A percentile compares a stretch with the other conserved stretches of the same genome.
phyloP scores from a whole-genome alignment of 2,113 vertebrate species.

The Psammodynastes pulverulentus region DNA sequence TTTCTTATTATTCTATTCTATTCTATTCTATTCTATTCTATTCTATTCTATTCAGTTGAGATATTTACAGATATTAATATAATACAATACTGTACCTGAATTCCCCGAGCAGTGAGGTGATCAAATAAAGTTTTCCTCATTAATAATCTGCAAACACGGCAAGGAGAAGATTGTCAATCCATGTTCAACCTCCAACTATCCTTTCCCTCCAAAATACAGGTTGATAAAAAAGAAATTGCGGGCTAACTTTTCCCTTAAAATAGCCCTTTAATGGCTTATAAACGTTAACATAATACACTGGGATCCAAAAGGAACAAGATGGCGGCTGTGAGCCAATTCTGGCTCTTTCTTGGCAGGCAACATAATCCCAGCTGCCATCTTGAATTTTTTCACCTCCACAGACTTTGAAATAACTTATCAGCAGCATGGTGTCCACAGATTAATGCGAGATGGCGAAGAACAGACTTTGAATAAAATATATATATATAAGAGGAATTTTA shows the following conservation, averaged over 20 bases:
- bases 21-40: too few species aligned
- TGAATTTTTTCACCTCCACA: neutral
- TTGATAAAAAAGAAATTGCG: neutral
- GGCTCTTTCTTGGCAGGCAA: neutral
- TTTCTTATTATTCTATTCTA: too few species aligned
- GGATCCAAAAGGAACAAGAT: neutral
- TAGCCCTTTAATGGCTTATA: neutral
- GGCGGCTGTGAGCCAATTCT: neutral
- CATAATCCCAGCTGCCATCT: neutral
- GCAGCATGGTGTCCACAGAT: neutral
- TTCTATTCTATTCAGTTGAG: too few species aligned
- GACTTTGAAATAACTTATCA: neutral
- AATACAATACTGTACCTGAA: slow-evolving; percentile 86
- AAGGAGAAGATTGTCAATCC: slow-evolving; percentile 1
- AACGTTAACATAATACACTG: neutral
- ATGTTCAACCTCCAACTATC: neutral
- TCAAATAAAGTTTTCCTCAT: slow-evolving; percentile 95
- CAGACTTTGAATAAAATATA: neutral
- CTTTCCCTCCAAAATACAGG: neutral
- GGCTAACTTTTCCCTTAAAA: neutral
- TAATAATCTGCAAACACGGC: slow-evolving; percentile 78
- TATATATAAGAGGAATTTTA: neutral
- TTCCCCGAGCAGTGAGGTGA: slow-evolving; percentile 91
- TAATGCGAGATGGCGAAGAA: neutral
- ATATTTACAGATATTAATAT: neutral